phyloP scores from a whole-genome alignment of 1,140 invertebrate genomes.

The Drosophila lacteicornis region DNA sequence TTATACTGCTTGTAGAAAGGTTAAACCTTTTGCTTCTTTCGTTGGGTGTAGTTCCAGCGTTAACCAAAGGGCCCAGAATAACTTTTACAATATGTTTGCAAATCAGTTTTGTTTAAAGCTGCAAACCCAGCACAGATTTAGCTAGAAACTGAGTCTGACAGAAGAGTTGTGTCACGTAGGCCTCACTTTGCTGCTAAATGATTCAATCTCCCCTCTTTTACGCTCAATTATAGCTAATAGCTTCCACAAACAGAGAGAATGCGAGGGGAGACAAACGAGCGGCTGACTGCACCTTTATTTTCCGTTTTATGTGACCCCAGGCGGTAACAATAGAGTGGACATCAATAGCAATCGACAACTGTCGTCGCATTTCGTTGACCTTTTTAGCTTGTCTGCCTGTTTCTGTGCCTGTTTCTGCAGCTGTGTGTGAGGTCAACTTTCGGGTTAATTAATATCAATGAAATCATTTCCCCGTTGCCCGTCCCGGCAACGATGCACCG shows the following conservation, averaged over 20 bases:
- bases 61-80: no score
- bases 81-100: no score
- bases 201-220: conserved; percentile 18
- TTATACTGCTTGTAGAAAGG: no score
- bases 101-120: no score
- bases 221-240: conserved; percentile 40
- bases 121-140: no score
- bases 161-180: background rate
- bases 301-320: conserved; percentile 36
- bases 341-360: conserved; percentile 14
- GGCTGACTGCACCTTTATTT: conserved; percentile 50
- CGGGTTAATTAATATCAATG: conserved; percentile 81
- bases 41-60: no score
- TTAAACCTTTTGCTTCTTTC: no score
- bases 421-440: conserved; percentile 59
- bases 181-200: background rate
- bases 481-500: conserved; percentile 18
- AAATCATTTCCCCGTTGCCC: conserved; percentile 67
- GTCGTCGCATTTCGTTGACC: conserved; percentile 53
- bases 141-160: background rate
- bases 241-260: conserved; percentile 10
- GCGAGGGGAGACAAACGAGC: conserved; percentile 6
- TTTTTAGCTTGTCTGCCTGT: conserved; percentile 15
- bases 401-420: background rate
- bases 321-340: conserved; percentile 12